A percentile compares a stretch with the other conserved stretches of the same genome.
phyloP scores from a whole-genome alignment of 2,113 vertebrate species.

The Perca schrenkii region DNA sequence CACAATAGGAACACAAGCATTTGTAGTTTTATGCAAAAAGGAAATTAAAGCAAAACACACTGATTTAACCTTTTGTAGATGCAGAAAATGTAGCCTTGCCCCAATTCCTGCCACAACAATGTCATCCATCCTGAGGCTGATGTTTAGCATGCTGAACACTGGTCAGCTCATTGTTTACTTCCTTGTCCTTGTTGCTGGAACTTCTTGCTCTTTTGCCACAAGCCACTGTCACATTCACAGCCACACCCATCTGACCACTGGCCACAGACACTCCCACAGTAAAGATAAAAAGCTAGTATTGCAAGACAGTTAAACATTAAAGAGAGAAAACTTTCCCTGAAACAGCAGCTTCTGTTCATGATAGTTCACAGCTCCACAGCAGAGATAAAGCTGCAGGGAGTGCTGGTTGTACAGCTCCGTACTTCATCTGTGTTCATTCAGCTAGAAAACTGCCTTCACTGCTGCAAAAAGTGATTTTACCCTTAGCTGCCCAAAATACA shows the following conservation, averaged over 20 bases:
- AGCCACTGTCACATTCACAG: neutral
- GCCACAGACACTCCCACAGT: neutral
- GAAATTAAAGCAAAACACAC: neutral
- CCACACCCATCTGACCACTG: neutral
- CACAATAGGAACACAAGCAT: neutral
- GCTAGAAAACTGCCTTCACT: slow-evolving; percentile 40
- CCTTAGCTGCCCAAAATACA: slow-evolving; percentile 23
- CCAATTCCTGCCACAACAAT: neutral
- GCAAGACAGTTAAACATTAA: neutral
- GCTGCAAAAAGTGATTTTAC: slow-evolving; percentile 35
- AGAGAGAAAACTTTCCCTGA: slow-evolving; percentile 10
- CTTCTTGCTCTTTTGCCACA: neutral
- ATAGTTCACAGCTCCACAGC: slow-evolving; percentile 1
- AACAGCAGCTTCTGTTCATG: slow-evolving; percentile 23
- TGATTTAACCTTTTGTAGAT: neutral
- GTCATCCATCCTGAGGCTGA: neutral
- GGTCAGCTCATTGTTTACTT: neutral
- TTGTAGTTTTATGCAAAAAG: neutral
- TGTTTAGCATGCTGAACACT: neutral
- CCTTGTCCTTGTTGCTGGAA: neutral
- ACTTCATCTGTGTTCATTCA: slow-evolving; percentile 33
- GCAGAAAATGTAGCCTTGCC: neutral
- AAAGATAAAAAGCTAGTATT: neutral
- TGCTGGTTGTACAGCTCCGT: neutral
- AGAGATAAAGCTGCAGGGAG: slow-evolving; percentile 34